Evolutionary conservation across 2,113 vertebrate genomes (phyloP), one percentile per base, ranked within the genome.

Genomic region (Pelusios castaneus): DNA sequence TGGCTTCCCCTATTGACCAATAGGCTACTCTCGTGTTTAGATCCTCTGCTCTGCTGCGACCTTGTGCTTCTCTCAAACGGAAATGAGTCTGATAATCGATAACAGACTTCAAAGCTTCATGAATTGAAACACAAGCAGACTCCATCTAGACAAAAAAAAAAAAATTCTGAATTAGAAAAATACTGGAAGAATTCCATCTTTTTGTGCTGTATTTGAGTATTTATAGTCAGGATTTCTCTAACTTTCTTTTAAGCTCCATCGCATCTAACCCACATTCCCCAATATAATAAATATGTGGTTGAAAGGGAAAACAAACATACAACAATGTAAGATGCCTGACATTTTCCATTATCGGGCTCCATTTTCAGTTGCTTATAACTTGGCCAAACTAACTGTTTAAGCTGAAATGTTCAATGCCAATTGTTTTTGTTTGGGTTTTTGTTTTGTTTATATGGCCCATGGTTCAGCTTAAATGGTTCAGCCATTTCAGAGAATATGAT

Each of bases 11-110:
- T 49, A 99, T 98, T 27, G 99, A 99, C 99, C 99, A 99, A 90
- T 99, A 99, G 16, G 99, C 99, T 83, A 99, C 99, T 67, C 99
- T 98, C 0, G 99, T 99, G 93, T 99, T 99, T 58, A 99, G 98
- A 97, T 99, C 99, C 93, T 99, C 99, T 0, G 99, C 99, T 87
- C 99, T 98, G 97, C 99, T 99, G 94, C 99, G 99, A 75, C 99
- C 99, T 96, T 99, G 99, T 0, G 99, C 99, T 94, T 99, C 99
- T 49, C 99, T 98, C 95, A 99, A 93, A 34, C 99, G 99, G 96
- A 99, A 99, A 95, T 99, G 99, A 67, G 99, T 99, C 98, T 99
- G 99, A 89, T 99, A 99, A 97, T 99, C 99, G 4, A 99, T 99
- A 95, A 99, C 99, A 0, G 99, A 99, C 95, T 99, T 99, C 93